These are phyloP conservation scores for Vandiemenella viatica DNA, from an alignment of 2,888 invertebrate species.

Conservation along the genomic window DNA sequence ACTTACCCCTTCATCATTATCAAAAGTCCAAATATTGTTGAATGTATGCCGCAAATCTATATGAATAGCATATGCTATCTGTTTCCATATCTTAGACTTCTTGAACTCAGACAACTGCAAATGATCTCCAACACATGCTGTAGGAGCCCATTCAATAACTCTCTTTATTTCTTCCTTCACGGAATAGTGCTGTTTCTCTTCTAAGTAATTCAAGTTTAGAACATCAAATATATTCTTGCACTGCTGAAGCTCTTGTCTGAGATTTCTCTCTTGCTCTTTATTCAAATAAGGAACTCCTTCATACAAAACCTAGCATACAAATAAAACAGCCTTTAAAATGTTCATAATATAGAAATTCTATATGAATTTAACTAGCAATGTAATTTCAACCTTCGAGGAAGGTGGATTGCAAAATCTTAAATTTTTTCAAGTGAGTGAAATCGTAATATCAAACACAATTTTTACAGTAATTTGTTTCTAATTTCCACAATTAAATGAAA, in stretches of 20 bases:
- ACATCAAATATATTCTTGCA: conserved; percentile 21
- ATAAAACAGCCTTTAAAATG: too few relatives aligned
- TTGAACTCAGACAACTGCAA: conserved; percentile 23
- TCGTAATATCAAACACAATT: too few relatives aligned
- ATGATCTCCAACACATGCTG: conserved; percentile 20
- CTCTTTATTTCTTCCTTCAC: conserved; percentile 26
- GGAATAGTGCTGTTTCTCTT: conserved; percentile 3
- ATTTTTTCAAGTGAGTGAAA: too few relatives aligned
- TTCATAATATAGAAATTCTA: too few relatives aligned
- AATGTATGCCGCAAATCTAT: background rate
- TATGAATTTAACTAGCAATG: too few relatives aligned
- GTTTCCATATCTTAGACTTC: background rate
- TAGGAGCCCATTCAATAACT: conserved; percentile 27
- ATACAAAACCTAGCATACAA: conserved; percentile 46
- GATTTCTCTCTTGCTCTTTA: conserved; percentile 33
- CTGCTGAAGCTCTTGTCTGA: conserved; percentile 26
- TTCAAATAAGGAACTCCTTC: conserved; percentile 53
- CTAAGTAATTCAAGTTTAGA: conserved; percentile 9
- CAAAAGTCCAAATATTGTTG: background rate
- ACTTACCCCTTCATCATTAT: background rate
- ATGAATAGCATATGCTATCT: background rate
- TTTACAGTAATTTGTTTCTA: too few relatives aligned
- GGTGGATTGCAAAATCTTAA: too few relatives aligned
- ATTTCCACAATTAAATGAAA: too few relatives aligned
- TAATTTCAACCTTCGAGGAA: too few relatives aligned